phyloP scores from a whole-genome alignment of 2,113 vertebrate species.

The Ranitomeya imitator region DNA sequence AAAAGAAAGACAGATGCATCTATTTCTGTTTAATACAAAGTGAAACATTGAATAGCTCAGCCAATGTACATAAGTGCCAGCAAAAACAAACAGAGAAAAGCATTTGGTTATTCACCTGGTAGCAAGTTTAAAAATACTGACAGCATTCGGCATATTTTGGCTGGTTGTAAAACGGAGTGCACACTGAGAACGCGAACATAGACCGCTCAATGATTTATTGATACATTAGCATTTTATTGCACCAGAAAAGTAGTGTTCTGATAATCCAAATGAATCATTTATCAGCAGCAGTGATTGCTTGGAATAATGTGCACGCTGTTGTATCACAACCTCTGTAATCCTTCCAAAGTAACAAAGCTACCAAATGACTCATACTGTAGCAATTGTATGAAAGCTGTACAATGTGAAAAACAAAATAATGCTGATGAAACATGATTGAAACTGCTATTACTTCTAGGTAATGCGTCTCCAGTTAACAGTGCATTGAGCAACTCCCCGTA shows the following conservation, averaged over 20 bases:
- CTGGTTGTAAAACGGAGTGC: not conserved
- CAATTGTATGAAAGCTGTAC: constrained; percentile 43
- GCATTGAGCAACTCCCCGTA: constrained; percentile 1
- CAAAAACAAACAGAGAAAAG: constrained; percentile 31
- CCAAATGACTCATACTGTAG: constrained; percentile 43
- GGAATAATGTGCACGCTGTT: constrained; percentile 20
- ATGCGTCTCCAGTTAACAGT: constrained; percentile 36
- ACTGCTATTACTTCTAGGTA: constrained; percentile 40
- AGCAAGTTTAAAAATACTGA: constrained; percentile 36
- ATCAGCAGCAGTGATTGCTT: constrained; percentile 22
- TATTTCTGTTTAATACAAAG: constrained; percentile 48
- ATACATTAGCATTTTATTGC: constrained; percentile 40
- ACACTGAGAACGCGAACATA: not conserved
- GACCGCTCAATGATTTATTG: constrained; percentile 20
- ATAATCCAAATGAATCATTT: constrained; percentile 41
- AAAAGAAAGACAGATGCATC: constrained; percentile 15
- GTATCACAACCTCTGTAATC: constrained; percentile 38
- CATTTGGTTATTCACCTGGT: constrained; percentile 12
- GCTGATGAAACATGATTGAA: constrained; percentile 35
- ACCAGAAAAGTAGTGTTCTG: constrained; percentile 19
- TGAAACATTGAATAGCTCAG: constrained; percentile 12
- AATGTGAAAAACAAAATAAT: constrained; percentile 44
- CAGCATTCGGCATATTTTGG: not conserved
- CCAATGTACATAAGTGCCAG: constrained; percentile 12
- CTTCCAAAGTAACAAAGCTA: constrained; percentile 35